These are phyloP conservation scores for Forbesichthys agassizii DNA, from an alignment of 2,113 vertebrate genomes.

Conservation along the genomic window DNA sequence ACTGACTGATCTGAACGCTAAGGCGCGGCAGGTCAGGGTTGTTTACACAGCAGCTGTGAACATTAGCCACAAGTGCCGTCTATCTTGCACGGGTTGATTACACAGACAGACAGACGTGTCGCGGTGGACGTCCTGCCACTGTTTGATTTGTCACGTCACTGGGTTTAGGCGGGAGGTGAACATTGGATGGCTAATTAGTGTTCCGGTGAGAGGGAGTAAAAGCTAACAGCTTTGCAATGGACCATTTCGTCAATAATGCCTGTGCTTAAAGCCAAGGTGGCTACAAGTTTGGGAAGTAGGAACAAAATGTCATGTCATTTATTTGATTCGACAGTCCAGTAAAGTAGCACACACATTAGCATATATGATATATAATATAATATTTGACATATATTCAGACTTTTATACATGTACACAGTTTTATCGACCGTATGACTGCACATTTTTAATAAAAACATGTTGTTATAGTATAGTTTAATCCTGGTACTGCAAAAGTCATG, in stretches of 20 bases:
- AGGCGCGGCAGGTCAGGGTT: constrained; percentile 31
- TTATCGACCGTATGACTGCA: no score
- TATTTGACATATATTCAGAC: no score
- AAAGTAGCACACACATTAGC: no score
- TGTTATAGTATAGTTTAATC: no score
- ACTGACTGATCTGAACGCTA: constrained; percentile 38
- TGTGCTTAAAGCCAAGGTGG: neutral
- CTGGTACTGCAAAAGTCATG: no score
- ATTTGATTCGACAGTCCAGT: no score
- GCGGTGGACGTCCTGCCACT: neutral
- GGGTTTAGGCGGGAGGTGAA: constrained; percentile 3
- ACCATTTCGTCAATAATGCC: neutral
- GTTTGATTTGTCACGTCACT: neutral
- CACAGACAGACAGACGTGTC: constrained; percentile 10
- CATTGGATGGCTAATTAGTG: constrained; percentile 14
- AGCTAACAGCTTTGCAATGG: neutral
- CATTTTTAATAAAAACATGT: no score
- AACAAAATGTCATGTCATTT: no score
- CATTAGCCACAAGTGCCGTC: constrained; percentile 36
- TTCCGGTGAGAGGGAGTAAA: constrained; percentile 7
- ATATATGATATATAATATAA: no score
- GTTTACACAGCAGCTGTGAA: constrained; percentile 47
- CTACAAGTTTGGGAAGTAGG: no score
- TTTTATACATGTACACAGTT: no score
- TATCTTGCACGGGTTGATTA: constrained; percentile 20